These are phyloP conservation scores for Cantharis flavilabris DNA, from an alignment of 2,888 invertebrate genomes.

Conservation along the genomic window DNA sequence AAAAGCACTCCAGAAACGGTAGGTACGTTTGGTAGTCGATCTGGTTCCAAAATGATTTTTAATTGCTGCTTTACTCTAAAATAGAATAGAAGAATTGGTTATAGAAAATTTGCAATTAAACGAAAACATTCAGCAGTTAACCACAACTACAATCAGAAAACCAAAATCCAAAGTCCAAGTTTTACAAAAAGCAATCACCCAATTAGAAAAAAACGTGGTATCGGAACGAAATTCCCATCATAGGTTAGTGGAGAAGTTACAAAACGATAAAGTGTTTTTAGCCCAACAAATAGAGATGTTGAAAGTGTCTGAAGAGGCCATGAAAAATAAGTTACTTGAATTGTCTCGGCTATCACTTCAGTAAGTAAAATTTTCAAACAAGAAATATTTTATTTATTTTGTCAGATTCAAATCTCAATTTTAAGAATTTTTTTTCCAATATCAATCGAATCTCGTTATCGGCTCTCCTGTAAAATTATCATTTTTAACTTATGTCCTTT, in stretches of 20 bases:
- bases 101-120: slow-evolving; percentile 47
- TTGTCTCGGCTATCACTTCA: neutral
- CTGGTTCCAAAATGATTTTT: neutral
- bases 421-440: too few relatives aligned
- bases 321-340: slow-evolving; percentile 28
- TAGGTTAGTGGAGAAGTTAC: slow-evolving; percentile 52
- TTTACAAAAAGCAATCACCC: slow-evolving; percentile 52
- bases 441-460: too few relatives aligned
- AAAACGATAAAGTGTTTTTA: slow-evolving; percentile 52
- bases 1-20: slow-evolving; percentile 43
- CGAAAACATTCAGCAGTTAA: slow-evolving; percentile 43
- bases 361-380: neutral
- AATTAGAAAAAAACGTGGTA: slow-evolving; percentile 54
- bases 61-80: neutral
- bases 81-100: slow-evolving; percentile 48
- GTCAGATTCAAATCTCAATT: too few relatives aligned
- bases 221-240: slow-evolving; percentile 55
- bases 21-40: slow-evolving; percentile 34
- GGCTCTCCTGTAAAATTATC: too few relatives aligned
- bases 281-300: slow-evolving; percentile 46
- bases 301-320: slow-evolving; percentile 40
- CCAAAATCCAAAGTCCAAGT: slow-evolving; percentile 38
- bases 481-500: too few relatives aligned
- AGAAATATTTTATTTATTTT: too few relatives aligned
- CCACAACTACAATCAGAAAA: slow-evolving; percentile 36